Base-by-base conservation (phyloP, 2,888 invertebrate species). In the Dasysyrphus albostriatus region DNA sequence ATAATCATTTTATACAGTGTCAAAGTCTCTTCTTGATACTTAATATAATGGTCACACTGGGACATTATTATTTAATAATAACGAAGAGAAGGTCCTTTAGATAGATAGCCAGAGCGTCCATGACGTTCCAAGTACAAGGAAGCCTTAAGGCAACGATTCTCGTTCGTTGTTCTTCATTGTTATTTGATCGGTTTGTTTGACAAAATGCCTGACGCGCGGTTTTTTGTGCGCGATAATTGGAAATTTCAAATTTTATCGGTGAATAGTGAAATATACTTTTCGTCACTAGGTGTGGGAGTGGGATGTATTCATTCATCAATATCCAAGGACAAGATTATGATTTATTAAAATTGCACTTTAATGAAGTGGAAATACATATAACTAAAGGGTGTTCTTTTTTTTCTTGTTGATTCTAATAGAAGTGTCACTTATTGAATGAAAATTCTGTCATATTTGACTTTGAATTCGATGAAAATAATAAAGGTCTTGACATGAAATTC, bases 1-100 rank as follows among this genome's bases (percentile, higher is more conserved):
- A 59, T 29, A 63, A 61, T 61, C 61, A 39, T 61, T 61, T 44
- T 39, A 39, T 12, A 59, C 63, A 29, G 42, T 63, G 44, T 63
- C 29, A 44, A 42, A 44, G 63, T 14, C 8, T 14, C 8, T 63
- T 63, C 42, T 44, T 16, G 12, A 1, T 9, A 6, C 1, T 8
- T 1, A 6, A 5, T 14, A 12, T 19, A 4, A 3, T n/a, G n/a
- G 61, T 37, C 24, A 19, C 14, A 42, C 5, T 39, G 61, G 42
- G 44, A 19, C 14, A 63, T 63, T 39, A n/a, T 63, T 63, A 32
- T 9, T 6, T 2, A 24, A 58, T 10, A 16, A 58, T 5, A 9
- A 1, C 5, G 6, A 32, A 63, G 16, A 59, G 3, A 59, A 59
- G 14, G n/a, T 63, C 61, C 42, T 63, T n/a, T 29, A 16, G 24